These are phyloP conservation scores for Hipposideros larvatus DNA, from an alignment of 2,797 vertebrate genomes.

Conservation along the genomic window DNA sequence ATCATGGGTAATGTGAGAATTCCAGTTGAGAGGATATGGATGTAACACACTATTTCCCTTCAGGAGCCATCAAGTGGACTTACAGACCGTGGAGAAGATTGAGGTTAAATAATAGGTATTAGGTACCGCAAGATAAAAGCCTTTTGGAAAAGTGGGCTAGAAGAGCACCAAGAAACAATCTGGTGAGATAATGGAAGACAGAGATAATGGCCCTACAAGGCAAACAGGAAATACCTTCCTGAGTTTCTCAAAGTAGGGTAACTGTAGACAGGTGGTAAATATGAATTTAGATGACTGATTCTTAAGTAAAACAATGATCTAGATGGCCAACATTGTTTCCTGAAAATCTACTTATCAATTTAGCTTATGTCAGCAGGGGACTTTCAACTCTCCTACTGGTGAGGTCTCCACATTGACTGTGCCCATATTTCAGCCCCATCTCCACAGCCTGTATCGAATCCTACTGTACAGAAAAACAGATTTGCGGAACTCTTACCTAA, in stretches of 20 bases:
- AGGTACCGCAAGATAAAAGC: constrained; percentile 52
- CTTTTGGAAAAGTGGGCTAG: constrained; percentile 47
- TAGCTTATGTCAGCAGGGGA: not conserved
- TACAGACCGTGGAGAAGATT: constrained; percentile 1
- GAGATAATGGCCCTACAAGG: not conserved
- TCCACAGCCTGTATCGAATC: not conserved
- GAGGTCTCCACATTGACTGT: fast-evolving
- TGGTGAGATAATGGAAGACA: constrained; percentile 42
- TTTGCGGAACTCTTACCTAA: not conserved
- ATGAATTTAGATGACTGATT: not conserved
- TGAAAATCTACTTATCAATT: not conserved
- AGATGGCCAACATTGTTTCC: not conserved
- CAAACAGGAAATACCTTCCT: not conserved
- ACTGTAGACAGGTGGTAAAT: not conserved
- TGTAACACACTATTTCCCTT: not conserved
- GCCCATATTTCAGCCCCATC: too few relatives aligned
- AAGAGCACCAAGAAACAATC: constrained; percentile 17
- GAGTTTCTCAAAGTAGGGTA: not conserved
- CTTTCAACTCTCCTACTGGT: not conserved
- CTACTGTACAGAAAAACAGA: not conserved
- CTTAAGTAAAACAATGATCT: not conserved
- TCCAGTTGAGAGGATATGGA: not conserved
- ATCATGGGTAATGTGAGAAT: not conserved
- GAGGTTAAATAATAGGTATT: constrained; percentile 58
- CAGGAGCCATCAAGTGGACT: not conserved